Evolutionary conservation across 2,113 vertebrate species (phyloP), one percentile per base, ranked within the genome.

Genomic region (Phyllopteryx taeniolatus): DNA sequence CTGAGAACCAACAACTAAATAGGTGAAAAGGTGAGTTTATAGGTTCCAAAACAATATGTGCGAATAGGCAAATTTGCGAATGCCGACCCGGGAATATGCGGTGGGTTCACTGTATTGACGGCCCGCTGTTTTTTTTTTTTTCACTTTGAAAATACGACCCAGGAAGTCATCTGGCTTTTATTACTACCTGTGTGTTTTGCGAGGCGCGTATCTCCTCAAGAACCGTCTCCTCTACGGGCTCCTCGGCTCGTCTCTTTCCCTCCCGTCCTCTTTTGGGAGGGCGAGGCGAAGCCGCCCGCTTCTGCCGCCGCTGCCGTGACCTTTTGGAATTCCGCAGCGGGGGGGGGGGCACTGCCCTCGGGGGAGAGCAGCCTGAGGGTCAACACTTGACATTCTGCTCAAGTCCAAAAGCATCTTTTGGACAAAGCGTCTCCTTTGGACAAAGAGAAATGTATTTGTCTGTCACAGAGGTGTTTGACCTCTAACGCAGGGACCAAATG

Each of bases 161-260:
- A 87, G 81, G 66, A 85, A 85, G 83, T 85, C 78, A 12, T 79
- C 84, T 83, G 81, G 42, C 8, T 35, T 15, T 35, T 22, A 72
- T 85, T 85, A n/a, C n/a, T n/a, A n/a, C n/a, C n/a, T 85, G 80
- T 91, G 83, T 91, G 83, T 89, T 84, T 89, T 78, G 83, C 74
- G 81, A 84, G 86, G 67, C 79, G 76, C 83, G 82, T 90, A 79
- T 87, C 75, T 75, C 83, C 77, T 75, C 83, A 77, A 67, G 31
- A 72, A 81, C 79, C 82, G 79, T 89, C 85, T 88, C 87, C 84
- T 90, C 89, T 80, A 82, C 79, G 77, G 88, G 75, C 87, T 79
- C 27, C 57, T 61, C 20, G 31, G 11, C 59, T 35, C 15, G 31
- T 35, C 59, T 35, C 31, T 8, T 60, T 60, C 22, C 15, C 57